Conservation (phyloP, 2,888 invertebrate species). For the Biston stratarius region DNA sequence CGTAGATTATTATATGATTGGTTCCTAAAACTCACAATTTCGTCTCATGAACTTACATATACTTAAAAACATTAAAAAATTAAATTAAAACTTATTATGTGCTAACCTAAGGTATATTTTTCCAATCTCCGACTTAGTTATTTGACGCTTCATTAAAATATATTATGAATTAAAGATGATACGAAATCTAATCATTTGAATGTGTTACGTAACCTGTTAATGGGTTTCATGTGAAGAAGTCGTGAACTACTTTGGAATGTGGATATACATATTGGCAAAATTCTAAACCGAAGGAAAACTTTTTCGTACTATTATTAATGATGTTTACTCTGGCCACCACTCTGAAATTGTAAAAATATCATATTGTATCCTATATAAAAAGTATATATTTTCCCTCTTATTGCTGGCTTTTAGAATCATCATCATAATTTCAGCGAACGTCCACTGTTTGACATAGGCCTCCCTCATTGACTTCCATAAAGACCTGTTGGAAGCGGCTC, state of each 20-base stretch:
- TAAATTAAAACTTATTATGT: constrained; percentile 3
- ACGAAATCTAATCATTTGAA: constrained; percentile 42
- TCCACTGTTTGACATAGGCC: no score
- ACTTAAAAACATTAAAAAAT: not conserved
- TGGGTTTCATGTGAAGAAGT: constrained; percentile 38
- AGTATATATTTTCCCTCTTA: no score
- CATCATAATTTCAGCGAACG: no score
- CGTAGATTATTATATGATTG: not conserved
- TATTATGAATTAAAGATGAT: constrained; percentile 40
- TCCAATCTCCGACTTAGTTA: not conserved
- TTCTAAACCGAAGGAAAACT: no score
- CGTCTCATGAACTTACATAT: not conserved
- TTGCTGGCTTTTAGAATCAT: no score
- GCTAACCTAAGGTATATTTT: constrained; percentile 10
- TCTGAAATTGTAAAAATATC: no score
- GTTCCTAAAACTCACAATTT: constrained; percentile 16
- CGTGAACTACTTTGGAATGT: constrained; percentile 32
- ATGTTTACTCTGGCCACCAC: no score
- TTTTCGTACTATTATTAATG: no score
- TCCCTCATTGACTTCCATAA: no score
- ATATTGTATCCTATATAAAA: no score
- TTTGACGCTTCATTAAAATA: constrained; percentile 42
- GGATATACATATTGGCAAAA: constrained; percentile 7
- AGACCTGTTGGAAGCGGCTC: no score
- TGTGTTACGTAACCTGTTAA: constrained; percentile 43